Conservation (phyloP, 35 echinoderm and acorn worm species). For the Eucidaris tribuloides region DNA sequence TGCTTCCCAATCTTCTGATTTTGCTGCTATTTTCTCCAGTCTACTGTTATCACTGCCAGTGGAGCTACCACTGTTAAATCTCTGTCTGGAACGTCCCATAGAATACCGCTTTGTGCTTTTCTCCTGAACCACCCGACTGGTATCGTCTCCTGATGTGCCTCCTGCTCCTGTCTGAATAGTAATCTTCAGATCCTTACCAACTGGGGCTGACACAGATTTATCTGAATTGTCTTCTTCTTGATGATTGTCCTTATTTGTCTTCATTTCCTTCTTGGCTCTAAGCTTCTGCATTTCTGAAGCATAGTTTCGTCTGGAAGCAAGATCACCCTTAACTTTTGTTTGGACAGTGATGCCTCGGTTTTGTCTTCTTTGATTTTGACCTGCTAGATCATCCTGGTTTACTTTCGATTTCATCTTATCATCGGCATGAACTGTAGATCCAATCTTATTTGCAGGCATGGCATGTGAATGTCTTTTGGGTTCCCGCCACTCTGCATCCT, state of each 20-base stretch:
- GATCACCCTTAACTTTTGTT: not conserved
- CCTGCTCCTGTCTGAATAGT: not conserved
- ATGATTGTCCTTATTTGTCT: not conserved
- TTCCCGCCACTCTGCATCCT: not conserved
- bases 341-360: not conserved
- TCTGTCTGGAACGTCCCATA: constrained; percentile 15
- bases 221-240: not conserved
- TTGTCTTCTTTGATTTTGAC: not conserved
- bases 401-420: not conserved
- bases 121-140: not conserved
- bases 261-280: not conserved
- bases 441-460: too few species aligned
- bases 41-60: constrained; percentile 29
- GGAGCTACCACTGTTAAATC: constrained; percentile 13
- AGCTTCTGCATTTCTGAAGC: constrained; percentile 7
- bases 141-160: not conserved
- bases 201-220: not conserved
- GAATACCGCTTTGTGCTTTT: constrained; percentile 30
- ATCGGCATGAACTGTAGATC: not conserved
- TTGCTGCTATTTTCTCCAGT: not conserved
- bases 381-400: not conserved
- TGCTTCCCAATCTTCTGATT: constrained; percentile 1
- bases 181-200: not conserved
- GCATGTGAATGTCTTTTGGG: not conserved
- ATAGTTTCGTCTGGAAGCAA: constrained; percentile 19